Percentiles rank a stretch among this genome's conserved stretches.
Conservation (phyloP, 2,888 invertebrate species). For the Molanna angustata region DNA sequence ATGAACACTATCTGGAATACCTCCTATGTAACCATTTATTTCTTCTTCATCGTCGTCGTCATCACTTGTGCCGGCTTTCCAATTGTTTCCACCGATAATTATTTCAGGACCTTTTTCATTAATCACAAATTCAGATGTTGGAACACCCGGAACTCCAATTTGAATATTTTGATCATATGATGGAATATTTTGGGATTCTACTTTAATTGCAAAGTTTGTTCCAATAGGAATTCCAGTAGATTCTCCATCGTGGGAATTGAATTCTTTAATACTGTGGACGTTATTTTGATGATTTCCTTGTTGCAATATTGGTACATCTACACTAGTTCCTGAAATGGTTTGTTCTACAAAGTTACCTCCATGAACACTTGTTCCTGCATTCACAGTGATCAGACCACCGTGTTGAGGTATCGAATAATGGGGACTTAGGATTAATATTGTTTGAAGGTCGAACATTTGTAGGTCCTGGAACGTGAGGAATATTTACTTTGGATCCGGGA, state of each 20-base stretch:
- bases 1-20: slow-evolving; percentile 29
- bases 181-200: slow-evolving; percentile 46
- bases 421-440: slow-evolving; percentile 15
- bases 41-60: slow-evolving; percentile 21
- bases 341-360: slow-evolving; percentile 28
- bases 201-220: slow-evolving; percentile 52
- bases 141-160: slow-evolving; percentile 36
- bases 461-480: slow-evolving; percentile 15
- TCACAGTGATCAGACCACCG: slow-evolving; percentile 30
- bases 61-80: slow-evolving; percentile 39
- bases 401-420: slow-evolving; percentile 28
- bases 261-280: slow-evolving; percentile 22
- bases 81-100: slow-evolving; percentile 43
- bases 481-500: slow-evolving; percentile 30
- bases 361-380: slow-evolving; percentile 31
- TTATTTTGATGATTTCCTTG: slow-evolving; percentile 13
- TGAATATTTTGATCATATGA: slow-evolving; percentile 42
- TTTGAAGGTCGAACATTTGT: slow-evolving; percentile 4
- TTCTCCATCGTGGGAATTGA: slow-evolving; percentile 37
- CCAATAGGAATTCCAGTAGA: slow-evolving; percentile 50
- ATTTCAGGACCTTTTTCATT: slow-evolving; percentile 37
- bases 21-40: slow-evolving; percentile 15
- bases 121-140: slow-evolving; percentile 23
- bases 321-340: slow-evolving; percentile 26
- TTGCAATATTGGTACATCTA: slow-evolving; percentile 19